These are phyloP conservation scores for Pangasius mekongensis DNA, from an alignment of 2,797 vertebrate genomes.

Conservation along the genomic window DNA sequence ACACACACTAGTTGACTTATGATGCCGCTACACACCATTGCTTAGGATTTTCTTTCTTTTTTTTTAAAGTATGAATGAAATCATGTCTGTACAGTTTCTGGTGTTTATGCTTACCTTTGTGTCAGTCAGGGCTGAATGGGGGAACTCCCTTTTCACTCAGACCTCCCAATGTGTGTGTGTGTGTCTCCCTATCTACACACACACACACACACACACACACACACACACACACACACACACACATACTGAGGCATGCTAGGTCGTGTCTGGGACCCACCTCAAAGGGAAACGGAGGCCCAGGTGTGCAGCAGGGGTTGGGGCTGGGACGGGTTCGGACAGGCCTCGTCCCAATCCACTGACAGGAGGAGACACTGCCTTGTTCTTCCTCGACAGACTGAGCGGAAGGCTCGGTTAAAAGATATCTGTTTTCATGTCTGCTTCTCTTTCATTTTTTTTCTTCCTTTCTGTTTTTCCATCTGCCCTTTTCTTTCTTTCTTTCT, in stretches of 20 bases:
- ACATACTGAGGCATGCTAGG: slow-evolving; percentile 44
- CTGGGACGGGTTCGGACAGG: slow-evolving; percentile 58
- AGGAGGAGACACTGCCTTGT: slow-evolving; percentile 30
- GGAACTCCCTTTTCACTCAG: slow-evolving; percentile 52
- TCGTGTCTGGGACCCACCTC: slow-evolving; percentile 54
- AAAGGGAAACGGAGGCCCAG: slow-evolving; percentile 53
- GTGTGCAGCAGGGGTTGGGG: slow-evolving; percentile 55
- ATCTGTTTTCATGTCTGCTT: slow-evolving; percentile 13
- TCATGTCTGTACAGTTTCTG: slow-evolving; percentile 16
- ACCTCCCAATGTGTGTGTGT: slow-evolving; percentile 44
- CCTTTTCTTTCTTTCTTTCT: not conserved
- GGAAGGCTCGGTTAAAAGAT: slow-evolving; percentile 39
- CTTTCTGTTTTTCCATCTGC: not conserved
- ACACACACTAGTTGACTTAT: not conserved
- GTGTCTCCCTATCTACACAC: not conserved
- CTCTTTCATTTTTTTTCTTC: not conserved
- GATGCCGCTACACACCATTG: not conserved
- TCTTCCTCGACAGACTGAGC: slow-evolving; percentile 20
- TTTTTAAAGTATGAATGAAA: not conserved
- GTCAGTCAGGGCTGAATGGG: slow-evolving; percentile 32
- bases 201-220: slow-evolving; percentile 32
- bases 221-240: slow-evolving; percentile 26
- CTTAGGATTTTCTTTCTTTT: not conserved
- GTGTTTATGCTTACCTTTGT: slow-evolving; percentile 37
- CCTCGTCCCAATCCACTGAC: slow-evolving; percentile 46